Conservation (phyloP, 2,888 invertebrate species). For the Epiblema foenella region DNA sequence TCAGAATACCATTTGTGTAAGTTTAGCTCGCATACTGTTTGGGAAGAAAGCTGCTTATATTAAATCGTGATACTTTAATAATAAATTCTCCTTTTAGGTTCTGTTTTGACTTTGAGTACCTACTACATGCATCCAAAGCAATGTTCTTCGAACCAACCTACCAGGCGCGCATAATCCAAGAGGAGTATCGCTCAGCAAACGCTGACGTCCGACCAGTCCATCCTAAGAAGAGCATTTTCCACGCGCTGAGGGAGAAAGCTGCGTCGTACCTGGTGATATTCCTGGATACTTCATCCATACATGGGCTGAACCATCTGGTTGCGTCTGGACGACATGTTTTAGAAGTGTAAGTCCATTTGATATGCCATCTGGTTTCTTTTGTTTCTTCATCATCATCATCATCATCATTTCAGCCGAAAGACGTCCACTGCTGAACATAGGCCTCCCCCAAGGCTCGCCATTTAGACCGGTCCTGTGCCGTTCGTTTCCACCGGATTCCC, state of each 20-base stretch:
- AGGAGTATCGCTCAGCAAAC: conserved; percentile 52
- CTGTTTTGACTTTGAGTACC: too few relatives aligned
- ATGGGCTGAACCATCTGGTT: conserved; percentile 82
- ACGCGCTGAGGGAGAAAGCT: conserved; percentile 51
- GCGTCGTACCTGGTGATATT: conserved; percentile 69
- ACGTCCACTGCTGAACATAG: too few relatives aligned
- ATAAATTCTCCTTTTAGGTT: too few relatives aligned
- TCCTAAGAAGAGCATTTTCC: conserved; percentile 43
- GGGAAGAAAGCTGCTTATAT: too few relatives aligned
- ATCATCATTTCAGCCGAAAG: too few relatives aligned
- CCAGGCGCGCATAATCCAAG: conserved; percentile 60
- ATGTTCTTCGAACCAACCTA: conserved; percentile 57
- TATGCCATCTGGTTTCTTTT: not conserved
- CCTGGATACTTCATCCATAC: conserved; percentile 81
- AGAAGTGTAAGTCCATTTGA: conserved; percentile 73
- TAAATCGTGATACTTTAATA: too few relatives aligned
- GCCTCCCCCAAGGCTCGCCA: too few relatives aligned
- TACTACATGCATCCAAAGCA: not conserved
- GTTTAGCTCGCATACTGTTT: too few relatives aligned
- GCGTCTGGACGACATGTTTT: conserved; percentile 71
- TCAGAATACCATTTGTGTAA: too few relatives aligned
- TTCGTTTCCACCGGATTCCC: too few relatives aligned
- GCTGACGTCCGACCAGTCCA: conserved; percentile 11
- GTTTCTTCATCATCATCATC: too few relatives aligned
- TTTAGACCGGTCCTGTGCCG: too few relatives aligned